Evolutionary conservation across 2,113 vertebrate genomes (phyloP).

Genomic region (Bujurquina vittata): DNA sequence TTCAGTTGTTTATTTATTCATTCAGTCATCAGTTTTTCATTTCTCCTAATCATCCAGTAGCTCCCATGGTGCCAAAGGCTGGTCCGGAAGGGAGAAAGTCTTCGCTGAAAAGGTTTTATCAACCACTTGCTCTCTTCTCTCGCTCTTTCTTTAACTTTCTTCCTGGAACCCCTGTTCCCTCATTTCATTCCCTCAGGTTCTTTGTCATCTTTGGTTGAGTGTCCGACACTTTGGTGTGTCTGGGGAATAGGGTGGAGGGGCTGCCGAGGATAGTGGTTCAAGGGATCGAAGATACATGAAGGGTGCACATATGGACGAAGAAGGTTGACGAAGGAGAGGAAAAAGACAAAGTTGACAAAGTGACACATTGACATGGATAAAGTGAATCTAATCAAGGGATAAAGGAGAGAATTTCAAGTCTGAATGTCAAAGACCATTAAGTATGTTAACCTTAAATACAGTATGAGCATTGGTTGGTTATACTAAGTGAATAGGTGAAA

Average conservation of each 20-base stretch:
- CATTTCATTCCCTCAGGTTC: constrained; percentile 72
- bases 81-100: constrained; percentile 32
- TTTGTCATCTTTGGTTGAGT: constrained; percentile 84
- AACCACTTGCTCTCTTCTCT: neutral
- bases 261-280: neutral
- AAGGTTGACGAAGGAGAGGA: constrained; percentile 34
- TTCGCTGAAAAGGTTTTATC: constrained; percentile 6
- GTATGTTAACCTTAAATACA: constrained; percentile 59
- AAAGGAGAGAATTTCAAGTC: constrained; percentile 27
- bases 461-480: constrained; percentile 41
- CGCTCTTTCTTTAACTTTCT: constrained; percentile 32
- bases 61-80: constrained; percentile 30
- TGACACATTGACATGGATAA: constrained; percentile 44
- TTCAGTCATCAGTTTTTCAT: constrained; percentile 39
- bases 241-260: constrained; percentile 51
- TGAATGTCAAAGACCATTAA: constrained; percentile 34
- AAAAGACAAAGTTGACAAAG: constrained; percentile 24
- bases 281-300: constrained; percentile 36
- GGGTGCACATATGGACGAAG: constrained; percentile 15
- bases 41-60: constrained; percentile 44
- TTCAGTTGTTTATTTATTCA: constrained; percentile 41
- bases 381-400: constrained; percentile 36
- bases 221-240: constrained; percentile 84
- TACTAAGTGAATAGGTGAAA: constrained; percentile 12
- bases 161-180: constrained; percentile 51